Base-by-base conservation (phyloP, 2,113 vertebrate genomes). In the Alexandromys fortis region DNA sequence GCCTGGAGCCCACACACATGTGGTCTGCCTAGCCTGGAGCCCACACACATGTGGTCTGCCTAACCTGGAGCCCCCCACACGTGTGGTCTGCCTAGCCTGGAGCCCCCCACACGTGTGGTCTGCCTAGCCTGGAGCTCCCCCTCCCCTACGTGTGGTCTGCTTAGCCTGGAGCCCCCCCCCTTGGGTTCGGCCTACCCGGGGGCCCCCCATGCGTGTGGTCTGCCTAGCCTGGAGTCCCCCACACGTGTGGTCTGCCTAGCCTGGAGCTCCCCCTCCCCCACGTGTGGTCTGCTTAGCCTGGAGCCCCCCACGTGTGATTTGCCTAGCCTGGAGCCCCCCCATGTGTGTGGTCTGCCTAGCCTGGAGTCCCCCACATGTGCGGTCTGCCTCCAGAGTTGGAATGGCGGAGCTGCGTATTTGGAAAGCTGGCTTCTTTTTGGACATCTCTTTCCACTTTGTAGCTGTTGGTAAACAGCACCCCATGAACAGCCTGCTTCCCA, bases 391-490 rank as follows among this genome's bases (percentile, higher is more conserved):
- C 65, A 16, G 65, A 10, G 35, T 49, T 49, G 45, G 45, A 7
- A 30, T 12, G 14, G 35, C 3, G 13, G 24, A 10, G 73, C 4
- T 4, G 0, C 0, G 1, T 1, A 6, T 78, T 82, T 35, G 28
- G 38, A 81, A 49, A 79, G 68, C 30, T 30, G 35, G 4, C 49
- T 49, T 42, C 33, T 12, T 86, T 65, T 24, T 63, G 38, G 81
- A 33, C 9, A 0, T 55, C 67, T 61, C 26, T 79, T 89, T 95
- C 77, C 61, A 4, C 38, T 92, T 89, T 52, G 90, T 55, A 38
- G 82, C 75, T 33, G 45, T n/a, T 67, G 26, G 68, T 30, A 67
- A 94, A 83, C 22, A 85, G 8, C 3, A 5, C 22, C 5, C 55
- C 5, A 14, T 5, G 0, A 21, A 17, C 26, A 55, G 55, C 61